Evolutionary conservation across 2,113 vertebrate genomes (phyloP).

Genomic region (Chionomys nivalis): DNA sequence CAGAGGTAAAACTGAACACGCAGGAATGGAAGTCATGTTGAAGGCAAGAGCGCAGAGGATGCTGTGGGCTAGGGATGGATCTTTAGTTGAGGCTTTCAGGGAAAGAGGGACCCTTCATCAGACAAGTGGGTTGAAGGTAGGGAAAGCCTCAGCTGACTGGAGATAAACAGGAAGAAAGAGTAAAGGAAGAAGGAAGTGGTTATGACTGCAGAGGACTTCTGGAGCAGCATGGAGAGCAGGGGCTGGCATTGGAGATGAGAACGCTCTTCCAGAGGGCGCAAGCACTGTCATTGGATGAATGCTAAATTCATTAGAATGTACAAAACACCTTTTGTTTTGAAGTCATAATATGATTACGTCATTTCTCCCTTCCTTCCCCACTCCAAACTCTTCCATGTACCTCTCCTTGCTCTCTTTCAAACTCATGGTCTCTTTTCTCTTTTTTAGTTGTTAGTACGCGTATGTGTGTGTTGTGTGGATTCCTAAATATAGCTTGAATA

Average conservation of each 20-base stretch:
- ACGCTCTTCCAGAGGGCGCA: neutral
- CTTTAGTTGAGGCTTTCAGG: neutral
- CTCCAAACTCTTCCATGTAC: neutral
- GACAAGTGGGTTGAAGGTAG: neutral
- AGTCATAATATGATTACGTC: neutral
- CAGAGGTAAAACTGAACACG: neutral
- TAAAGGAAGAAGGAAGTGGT: neutral
- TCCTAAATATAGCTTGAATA: neutral
- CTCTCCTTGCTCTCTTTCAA: neutral
- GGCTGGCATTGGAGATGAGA: neutral
- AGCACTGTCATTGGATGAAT: neutral
- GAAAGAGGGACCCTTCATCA: neutral
- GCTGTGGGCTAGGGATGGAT: neutral
- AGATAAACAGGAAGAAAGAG: neutral
- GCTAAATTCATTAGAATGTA: neutral
- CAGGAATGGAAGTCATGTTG: rapidly evolving
- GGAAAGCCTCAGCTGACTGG: neutral
- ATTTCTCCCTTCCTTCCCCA: neutral
- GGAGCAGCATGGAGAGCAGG: neutral
- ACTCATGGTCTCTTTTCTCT: neutral
- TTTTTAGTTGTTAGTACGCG: neutral
- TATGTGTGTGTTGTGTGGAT: neutral
- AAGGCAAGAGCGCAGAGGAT: neutral
- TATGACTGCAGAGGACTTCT: neutral
- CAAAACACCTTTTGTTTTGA: neutral